Conservation (phyloP, 2,888 invertebrate species). For the Melieria omissa region DNA sequence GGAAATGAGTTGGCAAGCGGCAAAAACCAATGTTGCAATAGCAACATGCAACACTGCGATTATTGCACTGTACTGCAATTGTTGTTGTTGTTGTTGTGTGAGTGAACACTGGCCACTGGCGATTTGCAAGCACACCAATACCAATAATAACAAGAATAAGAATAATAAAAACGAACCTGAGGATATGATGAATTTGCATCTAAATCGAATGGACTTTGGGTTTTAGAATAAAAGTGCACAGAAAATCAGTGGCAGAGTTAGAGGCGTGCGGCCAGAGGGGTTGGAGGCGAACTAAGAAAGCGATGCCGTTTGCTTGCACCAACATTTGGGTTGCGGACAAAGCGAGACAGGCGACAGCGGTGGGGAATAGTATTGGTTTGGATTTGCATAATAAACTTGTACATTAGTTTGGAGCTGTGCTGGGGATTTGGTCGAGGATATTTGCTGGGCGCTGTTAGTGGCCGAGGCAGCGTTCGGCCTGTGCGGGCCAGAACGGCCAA, state of each 20-base stretch:
- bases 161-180: conserved; percentile 18
- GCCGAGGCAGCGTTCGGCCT: too few species aligned
- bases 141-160: conserved; percentile 6
- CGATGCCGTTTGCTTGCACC: conserved; percentile 44
- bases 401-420: conserved; percentile 47
- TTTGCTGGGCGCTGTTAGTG: too few species aligned
- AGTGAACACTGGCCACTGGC: background rate
- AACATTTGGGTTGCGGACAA: conserved; percentile 47
- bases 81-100: background rate
- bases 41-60: too few species aligned
- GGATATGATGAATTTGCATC: conserved; percentile 66
- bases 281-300: conserved; percentile 3
- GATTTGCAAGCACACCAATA: background rate
- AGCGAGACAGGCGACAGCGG: conserved; percentile 3
- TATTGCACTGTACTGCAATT: too few species aligned
- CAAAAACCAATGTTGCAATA: background rate
- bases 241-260: conserved; percentile 36
- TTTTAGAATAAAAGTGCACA: conserved; percentile 4
- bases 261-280: background rate
- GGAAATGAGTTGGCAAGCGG: conserved; percentile 23
- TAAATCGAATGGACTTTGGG: conserved; percentile 61
- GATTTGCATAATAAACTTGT: conserved; percentile 60
- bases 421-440: conserved; percentile 44
- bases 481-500: too few species aligned
- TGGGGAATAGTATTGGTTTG: conserved; percentile 27